Percentiles rank a stretch among this genome's conserved stretches.
Evolutionary conservation across 2,113 vertebrate species (phyloP).

Genomic region (Promerops cafer): DNA sequence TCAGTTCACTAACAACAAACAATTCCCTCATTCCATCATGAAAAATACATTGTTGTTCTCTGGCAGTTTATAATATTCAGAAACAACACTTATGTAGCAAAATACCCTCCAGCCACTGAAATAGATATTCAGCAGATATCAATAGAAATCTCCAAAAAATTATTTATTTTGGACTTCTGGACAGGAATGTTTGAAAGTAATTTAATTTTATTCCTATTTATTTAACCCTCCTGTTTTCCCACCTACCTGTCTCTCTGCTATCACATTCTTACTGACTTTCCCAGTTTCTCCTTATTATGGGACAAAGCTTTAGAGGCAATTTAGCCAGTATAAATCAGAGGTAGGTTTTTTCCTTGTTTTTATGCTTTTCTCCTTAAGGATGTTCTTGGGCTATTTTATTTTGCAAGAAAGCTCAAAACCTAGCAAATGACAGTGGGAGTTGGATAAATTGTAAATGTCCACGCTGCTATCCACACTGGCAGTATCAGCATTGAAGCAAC

Average conservation of each 20-base stretch:
- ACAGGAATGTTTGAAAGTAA: not conserved
- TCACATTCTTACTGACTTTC: not conserved
- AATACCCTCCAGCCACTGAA: not conserved
- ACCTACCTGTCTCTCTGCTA: not conserved
- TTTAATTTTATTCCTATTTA: not conserved
- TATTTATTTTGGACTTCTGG: not conserved
- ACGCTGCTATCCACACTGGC: accelerated
- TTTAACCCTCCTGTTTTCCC: not conserved
- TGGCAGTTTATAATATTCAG: not conserved
- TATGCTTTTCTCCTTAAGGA: not conserved
- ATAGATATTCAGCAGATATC: not conserved
- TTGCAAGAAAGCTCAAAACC: not conserved
- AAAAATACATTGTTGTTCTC: not conserved
- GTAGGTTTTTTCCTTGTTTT: not conserved
- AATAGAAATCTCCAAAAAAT: not conserved
- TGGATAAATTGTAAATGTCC: not conserved
- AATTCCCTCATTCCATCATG: not conserved
- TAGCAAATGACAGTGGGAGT: not conserved
- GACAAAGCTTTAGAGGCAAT: not conserved
- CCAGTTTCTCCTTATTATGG: not conserved
- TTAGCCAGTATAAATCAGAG: not conserved
- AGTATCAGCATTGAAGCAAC: not conserved
- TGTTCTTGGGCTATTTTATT: not conserved
- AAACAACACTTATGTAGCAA: not conserved
- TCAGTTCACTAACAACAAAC: not conserved